phyloP scores from a whole-genome alignment of 2,113 vertebrate species.

The Psittacara wagleri region DNA sequence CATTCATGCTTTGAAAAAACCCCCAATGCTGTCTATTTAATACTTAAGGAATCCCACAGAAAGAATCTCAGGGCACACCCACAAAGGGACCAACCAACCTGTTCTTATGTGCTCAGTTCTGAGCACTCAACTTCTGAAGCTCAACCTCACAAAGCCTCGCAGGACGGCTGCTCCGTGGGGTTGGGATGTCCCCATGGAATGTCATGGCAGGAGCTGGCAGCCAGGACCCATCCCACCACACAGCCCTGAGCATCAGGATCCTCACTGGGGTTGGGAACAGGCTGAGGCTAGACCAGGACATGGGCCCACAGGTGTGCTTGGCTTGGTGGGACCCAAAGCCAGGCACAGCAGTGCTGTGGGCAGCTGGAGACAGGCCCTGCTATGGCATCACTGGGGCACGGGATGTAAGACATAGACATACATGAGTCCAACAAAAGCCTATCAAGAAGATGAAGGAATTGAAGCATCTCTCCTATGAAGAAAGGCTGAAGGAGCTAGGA shows the following conservation, averaged over 20 bases:
- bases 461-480: not conserved
- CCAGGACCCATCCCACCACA: rapidly evolving
- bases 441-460: not conserved
- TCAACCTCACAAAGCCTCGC: not conserved
- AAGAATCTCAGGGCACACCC: not conserved
- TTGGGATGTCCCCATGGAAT: too few species aligned
- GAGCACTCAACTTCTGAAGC: not conserved
- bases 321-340: rapidly evolving
- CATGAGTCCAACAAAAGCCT: not conserved
- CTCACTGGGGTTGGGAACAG: rapidly evolving
- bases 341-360: not conserved
- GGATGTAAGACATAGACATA: rapidly evolving
- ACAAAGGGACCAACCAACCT: rapidly evolving
- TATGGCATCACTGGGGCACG: rapidly evolving
- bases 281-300: not conserved
- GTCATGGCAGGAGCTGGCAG: not conserved
- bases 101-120: not conserved
- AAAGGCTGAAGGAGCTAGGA: not conserved
- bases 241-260: not conserved
- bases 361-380: not conserved
- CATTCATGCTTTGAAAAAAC: not conserved
- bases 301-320: not conserved
- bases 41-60: not conserved
- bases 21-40: rapidly evolving
- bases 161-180: rapidly evolving